phyloP scores from a whole-genome alignment of 1,140 invertebrate species.

The Saccostrea glomerata region DNA sequence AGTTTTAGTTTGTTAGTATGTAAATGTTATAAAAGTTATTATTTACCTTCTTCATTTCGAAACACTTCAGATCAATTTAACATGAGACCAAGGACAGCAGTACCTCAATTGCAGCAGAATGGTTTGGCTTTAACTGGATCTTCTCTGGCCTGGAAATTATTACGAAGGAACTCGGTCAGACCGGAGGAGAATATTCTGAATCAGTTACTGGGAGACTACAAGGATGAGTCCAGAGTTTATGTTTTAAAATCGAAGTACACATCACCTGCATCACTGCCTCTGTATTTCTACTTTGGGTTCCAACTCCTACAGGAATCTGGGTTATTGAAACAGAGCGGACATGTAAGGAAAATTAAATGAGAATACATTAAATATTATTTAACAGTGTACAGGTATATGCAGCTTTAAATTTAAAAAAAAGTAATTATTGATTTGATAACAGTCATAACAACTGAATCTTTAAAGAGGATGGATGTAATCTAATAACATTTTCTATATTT shows the following conservation, averaged over 20 bases:
- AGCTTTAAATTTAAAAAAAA: too few species aligned
- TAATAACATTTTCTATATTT: not conserved
- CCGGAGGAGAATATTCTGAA: not conserved
- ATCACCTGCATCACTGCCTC: constrained; percentile 19
- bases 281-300: constrained; percentile 44
- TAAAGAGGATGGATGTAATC: not conserved
- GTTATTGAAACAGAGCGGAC: not conserved
- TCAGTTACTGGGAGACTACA: not conserved
- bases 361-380: too few species aligned
- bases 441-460: not conserved
- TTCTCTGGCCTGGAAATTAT: not conserved
- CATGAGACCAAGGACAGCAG: not conserved
- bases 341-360: not conserved
- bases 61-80: too few species aligned
- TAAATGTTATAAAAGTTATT: too few species aligned
- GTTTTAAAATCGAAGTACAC: not conserved
- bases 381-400: too few species aligned
- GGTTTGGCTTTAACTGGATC: not conserved
- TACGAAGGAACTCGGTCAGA: not conserved
- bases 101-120: not conserved
- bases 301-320: constrained; percentile 41
- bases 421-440: not conserved
- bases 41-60: too few species aligned
- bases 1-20: too few species aligned
- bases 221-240: not conserved